These are phyloP conservation scores for Diadema setosum DNA, from an alignment of 35 echinoderm and acorn worm species.

Conservation along the genomic window DNA sequence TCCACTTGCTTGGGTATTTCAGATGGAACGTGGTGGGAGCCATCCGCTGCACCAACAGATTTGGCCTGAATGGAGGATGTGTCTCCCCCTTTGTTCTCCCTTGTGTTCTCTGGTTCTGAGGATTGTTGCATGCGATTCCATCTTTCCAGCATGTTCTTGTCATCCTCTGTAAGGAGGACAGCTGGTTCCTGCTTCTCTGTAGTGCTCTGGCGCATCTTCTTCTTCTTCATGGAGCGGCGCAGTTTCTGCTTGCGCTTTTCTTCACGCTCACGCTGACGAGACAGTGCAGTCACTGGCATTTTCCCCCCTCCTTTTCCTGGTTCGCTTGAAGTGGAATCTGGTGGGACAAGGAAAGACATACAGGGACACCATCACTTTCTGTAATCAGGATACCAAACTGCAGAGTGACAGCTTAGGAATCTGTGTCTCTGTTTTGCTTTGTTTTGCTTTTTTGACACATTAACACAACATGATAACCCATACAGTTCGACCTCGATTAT, in stretches of 20 bases:
- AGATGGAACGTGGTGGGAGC: not conserved
- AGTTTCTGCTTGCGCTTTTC: slow-evolving; percentile 79
- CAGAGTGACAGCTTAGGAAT: too few species aligned
- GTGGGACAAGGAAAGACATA: not conserved
- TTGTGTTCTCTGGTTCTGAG: not conserved
- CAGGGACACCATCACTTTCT: too few species aligned
- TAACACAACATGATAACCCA: too few species aligned
- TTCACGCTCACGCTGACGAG: slow-evolving; percentile 87
- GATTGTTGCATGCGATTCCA: slow-evolving; percentile 86
- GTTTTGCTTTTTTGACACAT: too few species aligned
- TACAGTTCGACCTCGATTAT: too few species aligned
- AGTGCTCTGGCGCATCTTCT: slow-evolving; percentile 62
- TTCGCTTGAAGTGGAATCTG: slow-evolving; percentile 28
- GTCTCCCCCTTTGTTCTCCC: too few species aligned
- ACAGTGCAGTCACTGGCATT: slow-evolving; percentile 63
- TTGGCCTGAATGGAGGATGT: not conserved
- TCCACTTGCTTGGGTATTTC: not conserved
- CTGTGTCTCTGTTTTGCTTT: too few species aligned
- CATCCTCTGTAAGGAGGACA: slow-evolving; percentile 61
- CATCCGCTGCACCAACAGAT: not conserved
- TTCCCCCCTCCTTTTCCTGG: slow-evolving; percentile 53
- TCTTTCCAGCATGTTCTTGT: slow-evolving; percentile 80
- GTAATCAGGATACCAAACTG: too few species aligned
- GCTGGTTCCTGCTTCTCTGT: slow-evolving; percentile 27
- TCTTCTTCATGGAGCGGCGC: slow-evolving; percentile 62